These are phyloP conservation scores for Heliconius aoede DNA, from an alignment of 2,888 invertebrate genomes.

Conservation along the genomic window DNA sequence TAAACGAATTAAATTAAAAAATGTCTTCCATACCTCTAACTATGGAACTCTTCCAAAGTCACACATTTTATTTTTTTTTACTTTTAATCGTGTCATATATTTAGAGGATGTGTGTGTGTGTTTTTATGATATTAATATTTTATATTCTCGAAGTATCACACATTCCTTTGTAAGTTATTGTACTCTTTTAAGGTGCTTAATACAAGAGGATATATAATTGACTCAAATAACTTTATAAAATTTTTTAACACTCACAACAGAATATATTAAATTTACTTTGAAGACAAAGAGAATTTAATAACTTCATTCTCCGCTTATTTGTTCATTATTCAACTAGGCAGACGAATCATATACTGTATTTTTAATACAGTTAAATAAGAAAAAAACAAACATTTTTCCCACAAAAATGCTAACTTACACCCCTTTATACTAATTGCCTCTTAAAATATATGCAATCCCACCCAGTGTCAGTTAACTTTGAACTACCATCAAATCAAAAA, in stretches of 20 bases:
- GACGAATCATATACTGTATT: background rate
- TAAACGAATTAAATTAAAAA: background rate
- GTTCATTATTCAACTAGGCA: too few species aligned
- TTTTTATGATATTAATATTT: background rate
- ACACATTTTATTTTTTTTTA: background rate
- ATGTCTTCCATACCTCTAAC: background rate
- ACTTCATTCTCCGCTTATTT: background rate
- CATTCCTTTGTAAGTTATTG: conserved; percentile 20
- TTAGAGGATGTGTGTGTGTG: conserved; percentile 11
- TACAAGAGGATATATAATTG: background rate
- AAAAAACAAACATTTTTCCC: background rate
- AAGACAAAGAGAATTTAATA: background rate
- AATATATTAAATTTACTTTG: background rate
- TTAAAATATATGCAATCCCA: background rate
- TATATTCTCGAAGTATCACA: conserved; percentile 9
- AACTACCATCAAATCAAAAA: background rate
- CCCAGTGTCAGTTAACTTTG: background rate
- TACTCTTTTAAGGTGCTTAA: background rate
- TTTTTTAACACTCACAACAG: background rate
- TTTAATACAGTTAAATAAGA: background rate
- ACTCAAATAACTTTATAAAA: background rate
- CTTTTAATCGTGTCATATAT: background rate
- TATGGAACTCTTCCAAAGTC: background rate
- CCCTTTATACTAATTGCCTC: background rate
- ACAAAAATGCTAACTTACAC: background rate